A percentile compares a stretch with the other conserved stretches of the same genome.
phyloP scores from a whole-genome alignment of 2,113 vertebrate genomes.

The Poecile atricapillus region DNA sequence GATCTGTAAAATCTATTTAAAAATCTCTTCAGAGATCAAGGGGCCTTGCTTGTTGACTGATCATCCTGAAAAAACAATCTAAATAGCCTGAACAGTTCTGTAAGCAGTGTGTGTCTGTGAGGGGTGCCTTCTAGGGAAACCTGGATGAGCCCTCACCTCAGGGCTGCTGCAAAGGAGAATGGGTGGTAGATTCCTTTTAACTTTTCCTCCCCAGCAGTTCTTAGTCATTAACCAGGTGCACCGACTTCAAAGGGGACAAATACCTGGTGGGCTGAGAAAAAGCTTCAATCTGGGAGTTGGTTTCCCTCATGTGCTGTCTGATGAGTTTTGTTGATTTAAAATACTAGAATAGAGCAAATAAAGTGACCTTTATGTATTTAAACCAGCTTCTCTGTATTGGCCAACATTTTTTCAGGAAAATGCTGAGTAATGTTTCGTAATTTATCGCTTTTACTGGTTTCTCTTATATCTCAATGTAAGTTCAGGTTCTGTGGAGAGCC shows the following conservation, averaged over 20 bases:
- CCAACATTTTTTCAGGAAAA: neutral
- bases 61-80: neutral
- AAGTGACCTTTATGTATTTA: neutral
- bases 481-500: neutral
- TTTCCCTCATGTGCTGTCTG: neutral
- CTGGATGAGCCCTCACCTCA: neutral
- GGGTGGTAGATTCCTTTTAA: neutral
- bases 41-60: neutral
- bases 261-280: slow-evolving; percentile 42
- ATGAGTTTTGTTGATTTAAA: neutral
- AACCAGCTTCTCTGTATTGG: neutral
- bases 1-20: neutral
- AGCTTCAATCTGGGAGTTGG: neutral
- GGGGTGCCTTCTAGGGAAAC: neutral
- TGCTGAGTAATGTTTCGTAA: neutral
- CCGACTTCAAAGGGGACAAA: slow-evolving; percentile 76
- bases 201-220: slow-evolving; percentile 38
- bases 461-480: neutral
- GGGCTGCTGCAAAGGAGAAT: fast-evolving
- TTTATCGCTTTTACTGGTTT: neutral
- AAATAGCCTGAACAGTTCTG: neutral
- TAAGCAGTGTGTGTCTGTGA: fast-evolving
- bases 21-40: neutral
- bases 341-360: neutral
- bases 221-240: slow-evolving; percentile 75